Percentiles rank a stretch among this genome's conserved stretches.
These are phyloP conservation scores for Salticus scenicus DNA, from an alignment of 2,888 invertebrate genomes.

Conservation along the genomic window DNA sequence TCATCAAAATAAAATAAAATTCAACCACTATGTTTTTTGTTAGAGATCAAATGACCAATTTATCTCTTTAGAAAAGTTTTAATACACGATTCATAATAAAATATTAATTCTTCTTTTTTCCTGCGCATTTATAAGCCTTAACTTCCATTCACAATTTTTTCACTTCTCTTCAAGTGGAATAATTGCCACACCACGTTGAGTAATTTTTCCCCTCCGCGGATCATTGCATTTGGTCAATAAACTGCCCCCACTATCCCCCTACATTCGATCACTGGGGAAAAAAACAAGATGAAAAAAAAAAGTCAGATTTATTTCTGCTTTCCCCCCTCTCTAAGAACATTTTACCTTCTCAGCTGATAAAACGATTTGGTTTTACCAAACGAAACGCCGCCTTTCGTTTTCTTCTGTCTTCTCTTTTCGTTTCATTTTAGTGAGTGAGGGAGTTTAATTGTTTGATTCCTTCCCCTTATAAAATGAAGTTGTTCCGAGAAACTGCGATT, in stretches of 20 bases:
- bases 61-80: too few species aligned
- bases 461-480: slow-evolving; percentile 29
- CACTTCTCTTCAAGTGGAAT: slow-evolving; percentile 13
- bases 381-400: slow-evolving; percentile 24
- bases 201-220: slow-evolving; percentile 46
- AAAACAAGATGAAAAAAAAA: slow-evolving; percentile 10
- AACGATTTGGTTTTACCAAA: slow-evolving; percentile 57
- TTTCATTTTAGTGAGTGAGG: not conserved
- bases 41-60: too few species aligned
- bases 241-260: slow-evolving; percentile 8
- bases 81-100: not conserved
- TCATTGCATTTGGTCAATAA: slow-evolving; percentile 62
- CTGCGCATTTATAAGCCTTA: not conserved
- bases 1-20: too few species aligned
- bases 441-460: slow-evolving; percentile 37
- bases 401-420: slow-evolving; percentile 7
- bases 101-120: not conserved
- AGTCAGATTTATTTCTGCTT: slow-evolving; percentile 39
- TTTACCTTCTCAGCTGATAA: slow-evolving; percentile 52
- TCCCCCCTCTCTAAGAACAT: slow-evolving; percentile 32
- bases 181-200: slow-evolving; percentile 34
- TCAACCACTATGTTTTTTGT: too few species aligned
- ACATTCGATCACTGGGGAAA: not conserved
- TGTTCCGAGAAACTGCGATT: slow-evolving; percentile 15
- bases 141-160: not conserved